phyloP scores from a whole-genome alignment of 1,140 invertebrate genomes.

The Brachionus paranguensis region DNA sequence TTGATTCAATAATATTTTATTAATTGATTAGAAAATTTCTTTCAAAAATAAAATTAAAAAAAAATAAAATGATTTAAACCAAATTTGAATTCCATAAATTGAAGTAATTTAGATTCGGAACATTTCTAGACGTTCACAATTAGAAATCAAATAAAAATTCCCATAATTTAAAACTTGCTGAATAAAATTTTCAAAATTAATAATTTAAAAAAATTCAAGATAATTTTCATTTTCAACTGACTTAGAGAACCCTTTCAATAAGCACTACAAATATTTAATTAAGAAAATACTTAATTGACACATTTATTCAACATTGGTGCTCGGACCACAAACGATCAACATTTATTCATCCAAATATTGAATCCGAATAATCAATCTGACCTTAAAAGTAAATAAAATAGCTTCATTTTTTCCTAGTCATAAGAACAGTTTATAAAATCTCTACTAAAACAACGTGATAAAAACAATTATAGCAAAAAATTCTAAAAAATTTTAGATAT shows the following conservation, averaged over 20 bases:
- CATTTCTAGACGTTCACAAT: not conserved
- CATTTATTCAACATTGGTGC: not conserved
- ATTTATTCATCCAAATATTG: not conserved
- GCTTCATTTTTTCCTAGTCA: not conserved
- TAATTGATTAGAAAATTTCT: too few relatives aligned
- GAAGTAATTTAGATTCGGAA: not conserved
- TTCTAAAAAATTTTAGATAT: not conserved
- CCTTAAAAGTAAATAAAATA: not conserved
- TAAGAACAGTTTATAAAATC: not conserved
- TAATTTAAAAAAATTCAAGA: not conserved
- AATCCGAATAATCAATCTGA: not conserved
- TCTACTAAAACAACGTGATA: not conserved
- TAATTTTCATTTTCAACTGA: not conserved
- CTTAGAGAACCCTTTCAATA: not conserved
- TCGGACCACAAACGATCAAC: not conserved
- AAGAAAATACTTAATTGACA: not conserved
- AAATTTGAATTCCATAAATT: too few relatives aligned
- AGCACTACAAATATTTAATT: not conserved
- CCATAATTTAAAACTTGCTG: not conserved
- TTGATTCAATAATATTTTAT: too few relatives aligned
- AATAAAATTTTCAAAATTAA: not conserved
- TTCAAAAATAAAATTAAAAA: too few relatives aligned
- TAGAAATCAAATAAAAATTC: not conserved
- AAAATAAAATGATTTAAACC: too few relatives aligned
- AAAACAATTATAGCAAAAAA: not conserved